These are phyloP conservation scores for Ammodytes dubius DNA, from an alignment of 2,113 vertebrate genomes.

Conservation along the genomic window DNA sequence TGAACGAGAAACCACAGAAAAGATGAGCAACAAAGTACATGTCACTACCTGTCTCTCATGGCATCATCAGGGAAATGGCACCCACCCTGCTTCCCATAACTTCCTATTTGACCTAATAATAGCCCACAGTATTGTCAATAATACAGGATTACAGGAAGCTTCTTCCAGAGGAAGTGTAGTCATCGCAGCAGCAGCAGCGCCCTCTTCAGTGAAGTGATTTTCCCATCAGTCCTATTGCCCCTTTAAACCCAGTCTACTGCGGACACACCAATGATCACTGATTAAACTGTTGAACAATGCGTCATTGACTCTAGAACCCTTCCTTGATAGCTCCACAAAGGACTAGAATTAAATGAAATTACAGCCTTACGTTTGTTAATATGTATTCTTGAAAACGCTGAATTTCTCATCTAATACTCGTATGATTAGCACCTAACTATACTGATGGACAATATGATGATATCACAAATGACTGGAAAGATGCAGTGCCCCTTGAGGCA, in stretches of 20 bases:
- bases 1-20: not conserved
- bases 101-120: constrained; percentile 27
- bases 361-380: not conserved
- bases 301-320: not conserved
- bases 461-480: too few relatives aligned
- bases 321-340: not conserved
- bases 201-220: constrained; percentile 9
- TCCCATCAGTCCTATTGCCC: not conserved
- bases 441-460: too few relatives aligned
- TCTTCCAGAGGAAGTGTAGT: constrained; percentile 47
- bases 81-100: constrained; percentile 52
- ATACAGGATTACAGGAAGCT: constrained; percentile 43
- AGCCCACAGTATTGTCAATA: constrained; percentile 28
- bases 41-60: constrained; percentile 39
- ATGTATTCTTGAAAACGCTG: not conserved
- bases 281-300: not conserved
- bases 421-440: not conserved
- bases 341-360: not conserved
- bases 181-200: constrained; percentile 17
- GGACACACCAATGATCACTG: not conserved
- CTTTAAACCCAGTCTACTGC: not conserved
- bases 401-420: not conserved
- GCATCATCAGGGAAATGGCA: constrained; percentile 28
- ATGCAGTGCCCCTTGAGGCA: too few relatives aligned
- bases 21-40: constrained; percentile 9